Evolutionary conservation across 2,888 invertebrate species (phyloP).

Genomic region (Stenodera caucasica): DNA sequence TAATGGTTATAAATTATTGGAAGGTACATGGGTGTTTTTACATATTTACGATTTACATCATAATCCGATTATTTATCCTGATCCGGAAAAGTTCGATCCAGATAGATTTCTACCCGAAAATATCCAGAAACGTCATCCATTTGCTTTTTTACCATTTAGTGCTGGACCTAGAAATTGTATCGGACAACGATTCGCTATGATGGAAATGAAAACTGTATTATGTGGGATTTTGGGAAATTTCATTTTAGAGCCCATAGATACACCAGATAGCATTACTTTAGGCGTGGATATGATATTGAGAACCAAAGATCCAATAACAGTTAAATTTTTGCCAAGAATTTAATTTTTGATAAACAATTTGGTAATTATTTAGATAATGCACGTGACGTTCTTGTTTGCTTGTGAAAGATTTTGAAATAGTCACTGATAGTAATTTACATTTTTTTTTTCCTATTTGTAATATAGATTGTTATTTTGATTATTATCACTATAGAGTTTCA

Average conservation of each 20-base stretch:
- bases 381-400: too few species aligned
- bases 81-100: constrained; percentile 47
- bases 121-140: constrained; percentile 50
- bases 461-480: too few species aligned
- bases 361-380: too few species aligned
- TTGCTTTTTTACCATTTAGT: constrained; percentile 53
- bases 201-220: constrained; percentile 64
- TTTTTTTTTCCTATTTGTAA: too few species aligned
- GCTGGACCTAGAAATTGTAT: constrained; percentile 55
- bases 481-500: too few species aligned
- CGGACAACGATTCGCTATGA: constrained; percentile 67
- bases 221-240: constrained; percentile 60
- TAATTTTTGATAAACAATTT: too few species aligned
- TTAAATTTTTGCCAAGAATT: constrained; percentile 45
- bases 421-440: too few species aligned
- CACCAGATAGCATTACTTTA: constrained; percentile 53
- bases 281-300: constrained; percentile 58
- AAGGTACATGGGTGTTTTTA: constrained; percentile 46
- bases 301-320: constrained; percentile 52
- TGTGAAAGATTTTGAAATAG: too few species aligned
- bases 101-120: constrained; percentile 54
- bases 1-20: constrained; percentile 55
- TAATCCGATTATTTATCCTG: constrained; percentile 54
- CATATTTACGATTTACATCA: constrained; percentile 54
- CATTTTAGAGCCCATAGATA: constrained; percentile 57